Base-by-base conservation (phyloP, 2,888 invertebrate genomes). In the Atethmia centrago region DNA sequence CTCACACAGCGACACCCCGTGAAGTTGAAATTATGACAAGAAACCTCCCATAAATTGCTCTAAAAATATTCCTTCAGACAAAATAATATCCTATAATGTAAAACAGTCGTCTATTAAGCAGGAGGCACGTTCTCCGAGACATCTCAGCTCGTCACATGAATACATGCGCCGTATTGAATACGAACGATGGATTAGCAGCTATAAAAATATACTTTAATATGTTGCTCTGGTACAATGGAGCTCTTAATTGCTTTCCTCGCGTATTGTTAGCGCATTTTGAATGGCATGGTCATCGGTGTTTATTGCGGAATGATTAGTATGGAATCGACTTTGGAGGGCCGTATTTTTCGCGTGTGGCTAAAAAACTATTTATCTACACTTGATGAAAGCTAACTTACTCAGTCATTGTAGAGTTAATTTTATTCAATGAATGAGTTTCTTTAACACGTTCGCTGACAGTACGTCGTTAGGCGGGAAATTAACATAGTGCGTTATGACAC, bases 131-230 rank as follows among this genome's bases (percentile, higher is more conserved):
- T 28, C 56, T 51, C 14, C 36, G 62, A 49, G 74, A 74, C 72
- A 74, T 74, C 73, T 80, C 55, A 55, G 10, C 71, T 71, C 45
- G 75, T 72, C 72, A 47, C 74, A 68, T 80, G 80, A 75, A 75
- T 71, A 53, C 69, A 76, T 36, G 45, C 47, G 66, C 75, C 21
- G 71, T 65, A 49, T 68, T 58, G 87, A 82, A 87, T 88, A 87
- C 82, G 61, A 86, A 88, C 76, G 70, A 53, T 47, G 61, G 86
- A 87, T 87, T 87, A 87, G 61, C 63, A 62, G 62, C 74, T 67
- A 81, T 86, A 88, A 88, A 85, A 82, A 78, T 74, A 85, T 85
- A 56, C 70, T 68, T 74, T 65, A 73, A 68, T 80, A 80, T 77
- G 78, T 82, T 78, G 14, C 42, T 69, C 25, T 63, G 36, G 59